These are phyloP conservation scores for Anthopleura sola DNA, from an alignment of 64 coral and sea anemone species.

Conservation along the genomic window DNA sequence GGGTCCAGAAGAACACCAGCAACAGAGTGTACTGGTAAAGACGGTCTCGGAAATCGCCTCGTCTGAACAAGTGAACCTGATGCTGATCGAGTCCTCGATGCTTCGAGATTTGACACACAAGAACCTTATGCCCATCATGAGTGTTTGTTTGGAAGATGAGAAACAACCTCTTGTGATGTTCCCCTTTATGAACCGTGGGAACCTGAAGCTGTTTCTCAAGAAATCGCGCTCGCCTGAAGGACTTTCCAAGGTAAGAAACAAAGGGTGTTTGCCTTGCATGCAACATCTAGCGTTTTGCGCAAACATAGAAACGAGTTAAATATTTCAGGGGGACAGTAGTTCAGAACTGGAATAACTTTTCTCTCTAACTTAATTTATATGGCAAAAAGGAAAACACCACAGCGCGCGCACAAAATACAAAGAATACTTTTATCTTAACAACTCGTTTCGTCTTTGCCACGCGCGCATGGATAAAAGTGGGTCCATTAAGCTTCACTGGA, in stretches of 20 bases:
- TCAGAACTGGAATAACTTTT: too few species aligned
- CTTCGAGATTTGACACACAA: conserved; percentile 87
- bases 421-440: too few species aligned
- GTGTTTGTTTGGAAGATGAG: conserved; percentile 80
- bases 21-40: conserved; percentile 81
- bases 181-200: conserved; percentile 96
- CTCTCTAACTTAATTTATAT: too few species aligned
- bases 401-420: too few species aligned
- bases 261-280: too few species aligned
- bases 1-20: conserved; percentile 71
- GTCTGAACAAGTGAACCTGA: conserved; percentile 73
- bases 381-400: too few species aligned
- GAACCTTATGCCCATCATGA: conserved; percentile 79
- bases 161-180: conserved; percentile 86
- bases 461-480: too few species aligned
- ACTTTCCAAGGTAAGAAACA: conserved; percentile 67
- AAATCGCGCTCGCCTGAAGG: conserved; percentile 91
- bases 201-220: conserved; percentile 87
- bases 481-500: too few species aligned
- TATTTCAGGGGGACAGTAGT: too few species aligned
- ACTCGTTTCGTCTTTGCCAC: too few species aligned
- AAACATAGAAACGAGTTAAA: too few species aligned
- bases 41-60: conserved; percentile 92
- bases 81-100: conserved; percentile 88
- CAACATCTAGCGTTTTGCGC: too few species aligned